Conservation (phyloP, 2,797 vertebrate genomes). For the Cynopterus sphinx region DNA sequence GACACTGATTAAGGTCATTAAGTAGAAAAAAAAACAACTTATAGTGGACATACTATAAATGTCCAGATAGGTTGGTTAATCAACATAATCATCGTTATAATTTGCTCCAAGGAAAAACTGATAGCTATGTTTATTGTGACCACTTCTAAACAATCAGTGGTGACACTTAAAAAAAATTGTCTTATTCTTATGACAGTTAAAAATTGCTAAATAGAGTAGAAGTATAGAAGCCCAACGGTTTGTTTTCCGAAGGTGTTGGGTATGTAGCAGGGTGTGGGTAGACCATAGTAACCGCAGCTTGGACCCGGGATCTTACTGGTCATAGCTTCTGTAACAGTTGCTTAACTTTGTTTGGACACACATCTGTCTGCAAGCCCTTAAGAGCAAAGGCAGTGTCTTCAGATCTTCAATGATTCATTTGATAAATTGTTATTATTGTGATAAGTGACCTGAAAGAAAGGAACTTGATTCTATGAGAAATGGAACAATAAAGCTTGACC, state of each 20-base stretch:
- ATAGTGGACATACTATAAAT: not conserved
- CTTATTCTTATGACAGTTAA: not conserved
- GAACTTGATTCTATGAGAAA: not conserved
- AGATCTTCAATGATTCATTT: not conserved
- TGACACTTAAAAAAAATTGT: not conserved
- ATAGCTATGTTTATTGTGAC: not conserved
- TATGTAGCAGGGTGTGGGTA: not conserved
- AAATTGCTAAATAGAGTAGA: not conserved
- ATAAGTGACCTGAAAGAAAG: not conserved
- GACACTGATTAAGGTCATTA: not conserved
- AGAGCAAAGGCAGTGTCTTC: not conserved
- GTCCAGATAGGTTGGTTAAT: not conserved
- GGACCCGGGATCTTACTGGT: not conserved
- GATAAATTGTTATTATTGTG: not conserved
- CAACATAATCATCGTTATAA: not conserved
- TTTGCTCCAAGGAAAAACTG: not conserved
- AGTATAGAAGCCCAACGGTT: not conserved
- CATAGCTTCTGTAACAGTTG: not conserved
- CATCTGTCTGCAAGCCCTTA: not conserved
- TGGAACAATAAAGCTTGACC: not conserved
- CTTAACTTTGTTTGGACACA: not conserved
- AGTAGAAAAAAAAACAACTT: not conserved
- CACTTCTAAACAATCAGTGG: not conserved
- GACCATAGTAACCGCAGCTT: not conserved
- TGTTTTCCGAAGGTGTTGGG: not conserved